A percentile compares a stretch with the other conserved stretches of the same genome.
phyloP scores from a whole-genome alignment of 1,140 invertebrate genomes.

The Nasonia vitripennis region DNA sequence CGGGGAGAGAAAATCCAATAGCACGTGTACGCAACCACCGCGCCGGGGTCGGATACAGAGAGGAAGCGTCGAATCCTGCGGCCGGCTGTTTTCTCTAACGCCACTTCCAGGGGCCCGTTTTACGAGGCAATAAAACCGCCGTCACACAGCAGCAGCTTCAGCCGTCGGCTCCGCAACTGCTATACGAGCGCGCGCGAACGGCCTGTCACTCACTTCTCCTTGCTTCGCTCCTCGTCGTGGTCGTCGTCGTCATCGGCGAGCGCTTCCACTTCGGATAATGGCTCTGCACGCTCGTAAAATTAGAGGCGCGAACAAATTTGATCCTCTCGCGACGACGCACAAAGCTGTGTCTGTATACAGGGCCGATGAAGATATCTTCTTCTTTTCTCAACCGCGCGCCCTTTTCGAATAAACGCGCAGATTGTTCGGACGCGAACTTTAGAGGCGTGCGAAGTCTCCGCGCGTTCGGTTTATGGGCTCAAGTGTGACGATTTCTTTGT shows the following conservation, averaged over 20 bases:
- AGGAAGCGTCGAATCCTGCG: neutral
- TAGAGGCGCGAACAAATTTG: conserved; percentile 73
- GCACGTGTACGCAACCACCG: neutral
- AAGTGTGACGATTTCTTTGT: neutral
- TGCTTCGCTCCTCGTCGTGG: neutral
- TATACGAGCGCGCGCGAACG: neutral
- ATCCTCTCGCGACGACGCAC: conserved; percentile 55
- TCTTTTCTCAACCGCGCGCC: neutral
- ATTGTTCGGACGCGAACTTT: neutral
- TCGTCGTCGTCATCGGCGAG: conserved; percentile 59
- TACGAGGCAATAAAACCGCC: conserved; percentile 73
- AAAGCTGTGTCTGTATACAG: neutral
- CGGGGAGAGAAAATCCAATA: conserved; percentile 15
- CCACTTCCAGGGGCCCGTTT: conserved; percentile 65
- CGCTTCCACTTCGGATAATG: conserved; percentile 72
- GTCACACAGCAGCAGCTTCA: conserved; percentile 64
- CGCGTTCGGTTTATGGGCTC: neutral
- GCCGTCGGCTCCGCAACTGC: neutral
- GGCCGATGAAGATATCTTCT: neutral
- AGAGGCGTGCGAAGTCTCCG: conserved; percentile 3
- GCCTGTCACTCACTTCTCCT: conserved; percentile 27
- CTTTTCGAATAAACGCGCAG: neutral
- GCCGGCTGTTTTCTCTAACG: conserved; percentile 69
- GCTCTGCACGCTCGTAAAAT: conserved; percentile 72
- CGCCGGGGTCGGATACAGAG: neutral